Base-by-base conservation (phyloP, 2,113 vertebrate species). In the Diadophis punctatus region DNA sequence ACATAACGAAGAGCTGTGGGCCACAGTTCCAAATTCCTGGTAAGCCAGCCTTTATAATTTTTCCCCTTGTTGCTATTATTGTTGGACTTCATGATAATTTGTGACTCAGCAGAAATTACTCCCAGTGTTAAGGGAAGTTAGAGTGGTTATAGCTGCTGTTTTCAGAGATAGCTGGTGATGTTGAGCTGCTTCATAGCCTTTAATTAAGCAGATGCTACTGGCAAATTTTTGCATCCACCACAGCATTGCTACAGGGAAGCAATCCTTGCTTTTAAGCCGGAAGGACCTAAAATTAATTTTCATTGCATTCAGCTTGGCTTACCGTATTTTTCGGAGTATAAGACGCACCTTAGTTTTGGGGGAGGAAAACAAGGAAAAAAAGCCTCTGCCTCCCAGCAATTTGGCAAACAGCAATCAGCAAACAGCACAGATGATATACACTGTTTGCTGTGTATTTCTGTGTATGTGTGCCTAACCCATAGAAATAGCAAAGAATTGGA, bases 91-190 rank as follows among this genome's bases (percentile, higher is more conserved):
- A 93, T 86, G 58, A 93, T 86, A 86, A 93, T 94, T 90, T 63
- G 51, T 97, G 97, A 97, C 93, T 97, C 96, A 96, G 97, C 96
- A 97, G 48, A 91, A 93, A 91, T 96, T 93, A 88, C 2, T 22
- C 84, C 22, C 46, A 46, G 30, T 87, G 49, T 95, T 89, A 22
- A 0, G 90, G 86, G 94, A 86, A 95, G 92, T 93, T 48, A 10
- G 93, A 93, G 93, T 56, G 93, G 94, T 74, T 86, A 34, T 97
- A 85, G 48, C 86, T 91, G 92, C 92, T 58, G 30, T 46, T 30
- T 88, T 90, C 90, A 93, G 93, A 88, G 74, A 51, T 92, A 58
- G 91, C n/a, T 91, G 94, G 60, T 87, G 94, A 85, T 93, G 92
- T 91, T 56, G 89, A 5, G 87, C 53, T 80, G 94, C 49, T 92